phyloP scores from a whole-genome alignment of 2,113 vertebrate genomes.

The Falcunculus frontatus region DNA sequence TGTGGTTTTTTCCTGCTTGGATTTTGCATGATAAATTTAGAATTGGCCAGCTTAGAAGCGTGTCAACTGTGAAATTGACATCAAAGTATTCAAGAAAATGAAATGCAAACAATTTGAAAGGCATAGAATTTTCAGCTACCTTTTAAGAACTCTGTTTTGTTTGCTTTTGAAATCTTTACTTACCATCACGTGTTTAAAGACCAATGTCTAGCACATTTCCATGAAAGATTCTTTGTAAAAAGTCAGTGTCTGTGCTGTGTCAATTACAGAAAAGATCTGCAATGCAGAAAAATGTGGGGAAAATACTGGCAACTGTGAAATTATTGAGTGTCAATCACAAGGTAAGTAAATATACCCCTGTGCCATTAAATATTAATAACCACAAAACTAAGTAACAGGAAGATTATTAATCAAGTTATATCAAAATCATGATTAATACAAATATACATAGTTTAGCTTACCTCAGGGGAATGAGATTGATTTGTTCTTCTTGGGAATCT shows the following conservation, averaged over 20 bases:
- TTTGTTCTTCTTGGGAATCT: neutral
- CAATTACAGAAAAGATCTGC: neutral
- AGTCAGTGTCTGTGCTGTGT: neutral
- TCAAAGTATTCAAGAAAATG: slow-evolving; percentile 1
- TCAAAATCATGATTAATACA: neutral
- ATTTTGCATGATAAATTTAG: neutral
- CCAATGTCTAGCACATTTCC: neutral
- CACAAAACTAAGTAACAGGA: neutral
- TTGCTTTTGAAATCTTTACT: neutral
- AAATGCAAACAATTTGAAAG: slow-evolving; percentile 15
- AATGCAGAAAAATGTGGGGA: neutral
- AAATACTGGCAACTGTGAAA: neutral
- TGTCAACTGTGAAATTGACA: slow-evolving; percentile 19
- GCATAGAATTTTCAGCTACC: neutral
- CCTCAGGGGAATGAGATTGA: neutral
- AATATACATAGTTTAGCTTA: neutral
- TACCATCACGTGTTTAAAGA: neutral
- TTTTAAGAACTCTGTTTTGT: neutral
- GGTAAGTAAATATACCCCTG: neutral
- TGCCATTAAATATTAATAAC: neutral
- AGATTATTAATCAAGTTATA: neutral
- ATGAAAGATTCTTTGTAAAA: neutral
- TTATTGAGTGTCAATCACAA: neutral
- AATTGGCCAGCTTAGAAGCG: neutral
- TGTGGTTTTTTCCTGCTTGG: neutral